Evolutionary conservation across 2,113 vertebrate species (phyloP).

Genomic region (Tenrec ecaudatus): DNA sequence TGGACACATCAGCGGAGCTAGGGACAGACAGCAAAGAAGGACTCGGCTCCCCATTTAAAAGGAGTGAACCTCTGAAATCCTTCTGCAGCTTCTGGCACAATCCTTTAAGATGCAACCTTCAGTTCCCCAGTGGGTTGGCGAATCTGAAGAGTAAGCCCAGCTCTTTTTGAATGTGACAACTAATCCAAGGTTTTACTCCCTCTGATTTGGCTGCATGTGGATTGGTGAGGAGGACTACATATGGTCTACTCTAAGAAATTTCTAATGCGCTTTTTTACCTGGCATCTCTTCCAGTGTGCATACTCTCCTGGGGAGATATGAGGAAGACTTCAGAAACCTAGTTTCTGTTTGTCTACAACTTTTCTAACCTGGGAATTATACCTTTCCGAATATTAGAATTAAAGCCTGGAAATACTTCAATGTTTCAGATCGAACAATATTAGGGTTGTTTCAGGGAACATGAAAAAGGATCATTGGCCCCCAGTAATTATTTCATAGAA

Average conservation of each 20-base stretch:
- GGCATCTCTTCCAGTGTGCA: neutral
- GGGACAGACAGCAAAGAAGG: too few relatives aligned
- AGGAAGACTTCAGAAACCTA: neutral
- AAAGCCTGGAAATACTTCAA: neutral
- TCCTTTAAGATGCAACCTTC: neutral
- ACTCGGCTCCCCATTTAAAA: too few relatives aligned
- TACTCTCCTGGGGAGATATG: neutral
- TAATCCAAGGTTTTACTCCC: neutral
- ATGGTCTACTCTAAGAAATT: neutral
- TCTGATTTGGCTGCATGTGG: neutral
- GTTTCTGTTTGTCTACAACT: too few relatives aligned
- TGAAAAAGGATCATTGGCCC: neutral
- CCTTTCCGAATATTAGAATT: neutral
- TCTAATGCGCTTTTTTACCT: neutral
- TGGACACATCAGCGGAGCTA: too few relatives aligned
- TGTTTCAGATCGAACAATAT: neutral
- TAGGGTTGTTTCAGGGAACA: neutral
- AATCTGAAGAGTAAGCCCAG: neutral
- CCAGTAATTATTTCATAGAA: too few relatives aligned
- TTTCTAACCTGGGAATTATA: too few relatives aligned
- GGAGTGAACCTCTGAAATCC: too few relatives aligned
- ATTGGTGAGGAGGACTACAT: neutral
- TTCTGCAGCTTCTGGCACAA: too few relatives aligned
- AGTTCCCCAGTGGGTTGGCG: neutral
- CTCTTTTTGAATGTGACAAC: neutral